Conservation (phyloP, 92 coral and sea anemone genomes). For the Epizoanthus ramosus region DNA sequence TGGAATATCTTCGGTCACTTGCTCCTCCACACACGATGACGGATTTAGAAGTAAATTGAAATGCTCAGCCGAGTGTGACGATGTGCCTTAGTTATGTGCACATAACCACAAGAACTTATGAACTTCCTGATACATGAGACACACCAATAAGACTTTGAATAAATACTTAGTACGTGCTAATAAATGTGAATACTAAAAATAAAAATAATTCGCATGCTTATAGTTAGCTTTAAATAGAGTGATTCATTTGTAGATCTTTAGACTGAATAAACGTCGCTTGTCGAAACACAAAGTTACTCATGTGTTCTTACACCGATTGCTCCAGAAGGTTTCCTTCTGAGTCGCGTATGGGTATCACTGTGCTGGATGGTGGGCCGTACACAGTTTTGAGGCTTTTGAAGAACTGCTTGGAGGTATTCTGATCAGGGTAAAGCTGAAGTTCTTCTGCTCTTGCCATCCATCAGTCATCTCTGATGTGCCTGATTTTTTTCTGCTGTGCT, state of each 20-base stretch:
- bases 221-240: no score
- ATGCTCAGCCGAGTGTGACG: constrained; percentile 17
- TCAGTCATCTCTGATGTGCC: constrained; percentile 34
- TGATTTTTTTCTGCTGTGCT: constrained; percentile 5
- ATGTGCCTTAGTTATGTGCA: no score
- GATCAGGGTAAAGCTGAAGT: constrained; percentile 43
- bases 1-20: not conserved
- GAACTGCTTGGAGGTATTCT: constrained; percentile 40
- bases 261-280: no score
- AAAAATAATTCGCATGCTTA: no score
- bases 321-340: not conserved
- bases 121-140: no score
- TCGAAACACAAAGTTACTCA: no score
- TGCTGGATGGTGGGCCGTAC: constrained; percentile 25
- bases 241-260: no score
- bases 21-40: not conserved
- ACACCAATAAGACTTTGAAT: no score
- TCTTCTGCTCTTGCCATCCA: constrained; percentile 39
- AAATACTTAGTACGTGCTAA: no score
- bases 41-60: not conserved
- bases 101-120: no score
- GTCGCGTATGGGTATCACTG: not conserved
- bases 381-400: constrained; percentile 30
- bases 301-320: no score
- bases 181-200: no score